Base-by-base conservation (phyloP, 35 echinoderm and acorn worm genomes). In the Heliocidaris tuberculata region DNA sequence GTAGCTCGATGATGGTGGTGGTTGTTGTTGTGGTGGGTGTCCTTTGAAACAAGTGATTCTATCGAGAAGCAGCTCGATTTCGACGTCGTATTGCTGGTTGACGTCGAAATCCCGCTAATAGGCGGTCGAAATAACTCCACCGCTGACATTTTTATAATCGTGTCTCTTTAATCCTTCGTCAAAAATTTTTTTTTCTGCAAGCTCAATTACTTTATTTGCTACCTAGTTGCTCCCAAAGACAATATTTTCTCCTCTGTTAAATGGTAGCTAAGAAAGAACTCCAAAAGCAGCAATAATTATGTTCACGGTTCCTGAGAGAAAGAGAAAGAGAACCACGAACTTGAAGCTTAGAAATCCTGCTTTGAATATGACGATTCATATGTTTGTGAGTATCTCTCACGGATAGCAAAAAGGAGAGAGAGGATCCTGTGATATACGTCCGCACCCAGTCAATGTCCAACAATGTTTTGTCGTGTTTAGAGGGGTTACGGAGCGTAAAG, bases 1-100 rank as follows among this genome's bases (percentile, higher is more conserved):
- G 92, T 54, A 21, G 60, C 24, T 47, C 47, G 78, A 94, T 94
- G 61, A 47, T 87, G 48, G 71, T 87, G 94, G 59, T 94, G 27
- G 88, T 90, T 90, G 17, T 78, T 78, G 65, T 78, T 78, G 27
- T 78, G 65, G 27, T 78, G 21, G 0, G 65, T 78, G 50, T 95
- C 94, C 65, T 96, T 96, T n/a, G 95, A 94, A 12, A 96, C 95
- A 60, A 96, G 86, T 48, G 95, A 96, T 86, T 96, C 95, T 27
- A 96, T 96, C 52, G 93, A 86, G 88, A 96, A 96, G 88, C 95
- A 96, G 32, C 95, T 96, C n/a, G 95, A 94, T 71, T 96, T 96
- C 30, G 94, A 49, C 49, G 86, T 52, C 32, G 94, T 59, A 50
- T 7, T 54, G 94, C 11, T 88, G 48, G 94, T 85, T 86, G 93